Evolutionary conservation across 2,113 vertebrate genomes (phyloP).

Genomic region (Channa argus): DNA sequence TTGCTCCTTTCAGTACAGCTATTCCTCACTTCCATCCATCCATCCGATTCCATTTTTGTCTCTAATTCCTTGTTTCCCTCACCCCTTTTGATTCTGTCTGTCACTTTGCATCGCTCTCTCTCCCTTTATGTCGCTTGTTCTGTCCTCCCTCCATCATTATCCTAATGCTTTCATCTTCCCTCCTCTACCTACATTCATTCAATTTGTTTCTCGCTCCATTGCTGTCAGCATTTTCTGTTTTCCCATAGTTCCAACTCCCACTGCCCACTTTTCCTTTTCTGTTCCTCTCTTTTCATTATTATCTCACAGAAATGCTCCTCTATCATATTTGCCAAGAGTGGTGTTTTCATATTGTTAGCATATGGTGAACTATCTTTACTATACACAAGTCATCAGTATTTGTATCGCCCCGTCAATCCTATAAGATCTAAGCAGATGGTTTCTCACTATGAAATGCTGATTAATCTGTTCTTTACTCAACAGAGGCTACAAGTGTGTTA

Average conservation of each 20-base stretch:
- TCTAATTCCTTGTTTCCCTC: slow-evolving; percentile 23
- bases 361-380: slow-evolving; percentile 61
- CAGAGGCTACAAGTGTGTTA: slow-evolving; percentile 19
- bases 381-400: slow-evolving; percentile 62
- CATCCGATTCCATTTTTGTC: slow-evolving; percentile 31
- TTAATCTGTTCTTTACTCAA: slow-evolving; percentile 38
- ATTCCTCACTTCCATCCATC: slow-evolving; percentile 26
- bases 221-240: slow-evolving; percentile 55
- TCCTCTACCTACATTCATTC: slow-evolving; percentile 48
- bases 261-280: slow-evolving; percentile 15
- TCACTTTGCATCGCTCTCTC: slow-evolving; percentile 27
- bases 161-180: slow-evolving; percentile 46
- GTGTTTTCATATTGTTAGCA: slow-evolving; percentile 53
- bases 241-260: slow-evolving; percentile 9
- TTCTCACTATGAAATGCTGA: slow-evolving; percentile 59
- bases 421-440: slow-evolving; percentile 66
- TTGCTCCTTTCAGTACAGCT: slow-evolving; percentile 16
- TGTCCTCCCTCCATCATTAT: slow-evolving; percentile 27
- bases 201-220: slow-evolving; percentile 42
- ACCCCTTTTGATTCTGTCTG: slow-evolving; percentile 20
- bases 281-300: slow-evolving; percentile 33
- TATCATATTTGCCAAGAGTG: slow-evolving; percentile 22
- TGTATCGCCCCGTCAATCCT: slow-evolving; percentile 49
- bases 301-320: slow-evolving; percentile 33
- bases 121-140: slow-evolving; percentile 12